Conservation (phyloP, 1,140 invertebrate species). For the Rhopalosiphum maidis region DNA sequence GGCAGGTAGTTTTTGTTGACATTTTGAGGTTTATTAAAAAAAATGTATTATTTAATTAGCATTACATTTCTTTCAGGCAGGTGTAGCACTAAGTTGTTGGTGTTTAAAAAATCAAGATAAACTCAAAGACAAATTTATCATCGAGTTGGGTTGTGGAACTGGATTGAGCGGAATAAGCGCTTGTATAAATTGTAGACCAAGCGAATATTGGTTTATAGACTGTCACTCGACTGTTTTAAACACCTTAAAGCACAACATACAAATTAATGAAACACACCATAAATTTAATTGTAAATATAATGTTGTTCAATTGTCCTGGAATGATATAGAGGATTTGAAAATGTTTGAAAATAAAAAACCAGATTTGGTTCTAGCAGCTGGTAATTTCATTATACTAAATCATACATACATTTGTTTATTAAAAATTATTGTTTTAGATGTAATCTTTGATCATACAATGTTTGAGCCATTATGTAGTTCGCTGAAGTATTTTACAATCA, state of each 20-base stretch:
- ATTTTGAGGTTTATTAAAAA: neutral
- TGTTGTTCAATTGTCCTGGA: neutral
- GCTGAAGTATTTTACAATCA: slow-evolving; percentile 23
- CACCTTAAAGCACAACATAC: slow-evolving; percentile 46
- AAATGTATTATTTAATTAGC: neutral
- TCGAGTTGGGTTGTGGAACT: slow-evolving; percentile 69
- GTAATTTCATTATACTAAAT: neutral
- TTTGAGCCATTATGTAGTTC: slow-evolving; percentile 45
- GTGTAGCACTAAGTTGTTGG: slow-evolving; percentile 67
- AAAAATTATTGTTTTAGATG: slow-evolving; percentile 48
- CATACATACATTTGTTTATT: neutral
- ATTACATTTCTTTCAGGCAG: slow-evolving; percentile 62
- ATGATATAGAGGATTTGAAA: slow-evolving; percentile 16
- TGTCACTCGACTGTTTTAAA: slow-evolving; percentile 65
- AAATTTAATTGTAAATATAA: slow-evolving; percentile 38
- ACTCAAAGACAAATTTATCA: slow-evolving; percentile 64
- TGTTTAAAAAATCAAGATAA: slow-evolving; percentile 63
- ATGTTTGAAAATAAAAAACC: slow-evolving; percentile 42
- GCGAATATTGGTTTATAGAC: slow-evolving; percentile 66
- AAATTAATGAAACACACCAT: slow-evolving; percentile 43
- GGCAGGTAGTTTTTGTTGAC: slow-evolving; percentile 64
- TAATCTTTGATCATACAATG: slow-evolving; percentile 45
- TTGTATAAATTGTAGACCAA: slow-evolving; percentile 64
- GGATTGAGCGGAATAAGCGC: slow-evolving; percentile 67
- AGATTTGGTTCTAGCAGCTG: slow-evolving; percentile 56